These are phyloP conservation scores for Heteromyza rotundicornis DNA, from an alignment of 2,888 invertebrate genomes.

Conservation along the genomic window DNA sequence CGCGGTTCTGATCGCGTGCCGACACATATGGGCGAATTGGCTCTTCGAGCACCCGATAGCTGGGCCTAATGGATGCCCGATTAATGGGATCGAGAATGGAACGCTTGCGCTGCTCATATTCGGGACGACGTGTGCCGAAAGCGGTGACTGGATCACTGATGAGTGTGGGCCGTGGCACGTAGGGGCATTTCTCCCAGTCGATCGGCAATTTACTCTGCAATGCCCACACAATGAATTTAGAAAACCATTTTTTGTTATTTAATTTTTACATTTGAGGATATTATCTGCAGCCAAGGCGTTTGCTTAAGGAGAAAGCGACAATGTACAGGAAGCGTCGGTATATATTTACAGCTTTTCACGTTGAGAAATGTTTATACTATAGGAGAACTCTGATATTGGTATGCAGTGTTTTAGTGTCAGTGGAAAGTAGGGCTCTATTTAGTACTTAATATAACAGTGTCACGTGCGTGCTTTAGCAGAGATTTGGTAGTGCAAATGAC, in stretches of 20 bases:
- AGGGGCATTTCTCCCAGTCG: conserved; percentile 89
- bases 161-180: conserved; percentile 83
- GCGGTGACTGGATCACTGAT: conserved; percentile 86
- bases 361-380: no score
- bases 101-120: conserved; percentile 52
- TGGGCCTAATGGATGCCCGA: conserved; percentile 70
- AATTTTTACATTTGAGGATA: no score
- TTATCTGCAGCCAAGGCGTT: no score
- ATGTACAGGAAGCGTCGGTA: not conserved
- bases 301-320: no score
- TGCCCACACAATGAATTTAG: conserved; percentile 44
- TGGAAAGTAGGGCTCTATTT: no score
- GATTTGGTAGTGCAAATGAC: no score
- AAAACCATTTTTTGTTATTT: conserved; percentile 7
- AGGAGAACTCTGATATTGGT: no score
- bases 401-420: no score
- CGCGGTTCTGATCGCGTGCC: conserved; percentile 71
- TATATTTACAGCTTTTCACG: no score
- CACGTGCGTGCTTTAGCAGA: no score
- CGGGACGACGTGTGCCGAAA: conserved; percentile 71
- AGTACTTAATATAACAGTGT: no score
- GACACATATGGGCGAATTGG: conserved; percentile 74
- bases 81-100: conserved; percentile 65
- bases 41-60: conserved; percentile 67
- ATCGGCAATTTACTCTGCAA: conserved; percentile 67